A percentile compares a stretch with the other conserved stretches of the same genome.
Evolutionary conservation across 2,113 vertebrate genomes (phyloP).

Genomic region (Pavo muticus): DNA sequence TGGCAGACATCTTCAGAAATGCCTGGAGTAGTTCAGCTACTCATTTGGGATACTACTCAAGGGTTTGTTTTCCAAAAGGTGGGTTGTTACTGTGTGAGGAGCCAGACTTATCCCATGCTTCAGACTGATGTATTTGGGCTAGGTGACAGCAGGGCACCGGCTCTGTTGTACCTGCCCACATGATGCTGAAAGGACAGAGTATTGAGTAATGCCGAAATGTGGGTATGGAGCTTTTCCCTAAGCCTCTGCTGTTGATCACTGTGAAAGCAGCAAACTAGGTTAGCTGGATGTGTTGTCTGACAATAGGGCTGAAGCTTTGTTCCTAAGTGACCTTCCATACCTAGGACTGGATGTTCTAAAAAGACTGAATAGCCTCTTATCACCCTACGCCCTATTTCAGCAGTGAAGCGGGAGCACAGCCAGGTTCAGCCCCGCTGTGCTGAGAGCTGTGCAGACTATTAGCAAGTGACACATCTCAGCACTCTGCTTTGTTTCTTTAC

Average conservation of each 20-base stretch:
- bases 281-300: background rate
- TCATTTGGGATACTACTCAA: background rate
- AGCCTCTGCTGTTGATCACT: background rate
- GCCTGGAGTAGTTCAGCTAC: background rate
- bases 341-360: background rate
- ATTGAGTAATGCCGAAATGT: background rate
- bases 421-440: background rate
- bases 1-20: background rate
- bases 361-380: background rate
- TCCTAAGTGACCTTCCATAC: background rate
- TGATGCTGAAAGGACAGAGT: background rate
- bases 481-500: background rate
- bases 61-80: background rate
- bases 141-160: background rate
- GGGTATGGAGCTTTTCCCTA: background rate
- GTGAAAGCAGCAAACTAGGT: constrained; percentile 9
- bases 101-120: rapidly evolving
- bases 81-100: background rate
- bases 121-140: background rate
- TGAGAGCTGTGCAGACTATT: background rate
- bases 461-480: background rate
- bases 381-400: background rate
- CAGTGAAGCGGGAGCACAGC: background rate
- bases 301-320: background rate
- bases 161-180: rapidly evolving